Base-by-base conservation (phyloP, 2,797 vertebrate species). In the Anabas testudineus region DNA sequence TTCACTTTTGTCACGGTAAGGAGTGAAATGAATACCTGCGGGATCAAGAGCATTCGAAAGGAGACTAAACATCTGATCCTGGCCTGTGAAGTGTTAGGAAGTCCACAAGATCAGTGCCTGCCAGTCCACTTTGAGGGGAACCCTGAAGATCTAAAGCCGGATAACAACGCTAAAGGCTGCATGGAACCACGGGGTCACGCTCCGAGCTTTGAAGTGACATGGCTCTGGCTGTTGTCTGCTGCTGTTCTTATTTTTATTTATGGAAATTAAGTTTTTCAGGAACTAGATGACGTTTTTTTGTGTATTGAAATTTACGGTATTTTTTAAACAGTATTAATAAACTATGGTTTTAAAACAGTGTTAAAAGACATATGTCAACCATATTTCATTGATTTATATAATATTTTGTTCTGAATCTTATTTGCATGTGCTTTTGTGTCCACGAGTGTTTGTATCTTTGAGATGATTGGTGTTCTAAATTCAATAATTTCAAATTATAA, bases 101-200 rank as follows among this genome's bases (percentile, higher is more conserved):
- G 14, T 39, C 37, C 15, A 15, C 12, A 39, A 39, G 14, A 93
- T 21, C 71, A 58, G 21, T 95, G 94, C 19, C 51, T 93, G 32
- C 94, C 94, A 0, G 91, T 94, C 39, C 94, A 94, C 52, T 95
- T 94, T n/a, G 91, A 94, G 68, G 92, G 90, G 16, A 95, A 95
- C 80, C 73, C 88, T 0, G 0, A 22, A 0, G 1, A 28, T 24
- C 0, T 0, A 0, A 71, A 14, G 28, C 93, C 94, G 1, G 37
- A 22, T 2, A 88, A 92, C 71, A 93, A 91, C 15, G 84, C 84
- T 51, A 78, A 1, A 32, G 84, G 71, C 72, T 95, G 94, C 70
- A 73, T 63, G 80, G 87, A 61, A 22, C 48, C 65, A 2, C 9
- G 7, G 2, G 6, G 0, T 0, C 66, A 21, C 2, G 81, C 82